phyloP scores from a whole-genome alignment of 2,888 invertebrate species.

The Hypercompe scribonia region DNA sequence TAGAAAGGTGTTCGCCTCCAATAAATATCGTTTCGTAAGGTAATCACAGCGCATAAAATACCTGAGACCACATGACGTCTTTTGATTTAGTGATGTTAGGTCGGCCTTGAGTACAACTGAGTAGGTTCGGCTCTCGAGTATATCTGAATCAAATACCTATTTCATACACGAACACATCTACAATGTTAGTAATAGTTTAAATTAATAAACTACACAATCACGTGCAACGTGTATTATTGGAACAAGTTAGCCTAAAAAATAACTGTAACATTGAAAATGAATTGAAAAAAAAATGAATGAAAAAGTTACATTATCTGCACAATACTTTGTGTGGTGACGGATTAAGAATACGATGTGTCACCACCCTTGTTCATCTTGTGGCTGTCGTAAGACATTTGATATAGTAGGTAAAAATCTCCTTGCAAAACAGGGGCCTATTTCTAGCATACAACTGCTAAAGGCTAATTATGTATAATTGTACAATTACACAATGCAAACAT shows the following conservation, averaged over 20 bases:
- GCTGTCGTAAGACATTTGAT: too few species aligned
- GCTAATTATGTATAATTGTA: too few species aligned
- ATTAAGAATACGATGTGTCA: too few species aligned
- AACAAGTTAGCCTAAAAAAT: background rate
- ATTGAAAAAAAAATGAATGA: too few species aligned
- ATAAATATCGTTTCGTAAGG: conserved; percentile 75
- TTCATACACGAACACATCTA: background rate
- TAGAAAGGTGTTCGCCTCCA: conserved; percentile 49
- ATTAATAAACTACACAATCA: background rate
- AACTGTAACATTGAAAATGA: too few species aligned
- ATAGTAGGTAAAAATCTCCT: too few species aligned
- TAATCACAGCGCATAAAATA: conserved; percentile 69
- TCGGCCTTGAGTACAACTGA: conserved; percentile 36
- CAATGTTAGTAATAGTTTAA: background rate
- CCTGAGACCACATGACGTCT: conserved; percentile 73
- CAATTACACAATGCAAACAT: too few species aligned
- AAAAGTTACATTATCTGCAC: too few species aligned
- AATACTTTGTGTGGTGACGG: too few species aligned
- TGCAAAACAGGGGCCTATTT: too few species aligned
- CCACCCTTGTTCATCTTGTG: too few species aligned
- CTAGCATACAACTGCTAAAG: too few species aligned
- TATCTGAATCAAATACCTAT: background rate
- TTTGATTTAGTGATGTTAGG: conserved; percentile 61
- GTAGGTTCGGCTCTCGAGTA: conserved; percentile 32
- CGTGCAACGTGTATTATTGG: background rate